Evolutionary conservation across 2,797 vertebrate species (phyloP).

Genomic region (Chelidonichthys spinosus): DNA sequence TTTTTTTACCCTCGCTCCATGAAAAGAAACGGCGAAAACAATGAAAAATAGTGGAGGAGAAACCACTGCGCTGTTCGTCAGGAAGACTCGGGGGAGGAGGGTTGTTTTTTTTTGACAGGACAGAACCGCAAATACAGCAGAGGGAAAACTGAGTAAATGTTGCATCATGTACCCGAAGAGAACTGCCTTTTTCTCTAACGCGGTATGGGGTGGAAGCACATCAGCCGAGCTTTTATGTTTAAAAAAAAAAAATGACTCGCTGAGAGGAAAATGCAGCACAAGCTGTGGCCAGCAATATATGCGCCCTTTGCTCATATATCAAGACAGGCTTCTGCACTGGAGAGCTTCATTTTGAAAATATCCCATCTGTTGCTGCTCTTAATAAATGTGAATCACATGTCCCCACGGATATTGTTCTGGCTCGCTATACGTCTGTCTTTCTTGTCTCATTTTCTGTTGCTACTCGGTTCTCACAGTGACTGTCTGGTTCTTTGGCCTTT

Average conservation of each 20-base stretch:
- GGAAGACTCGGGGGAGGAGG: neutral
- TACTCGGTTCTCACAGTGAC: neutral
- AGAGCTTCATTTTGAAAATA: constrained; percentile 7
- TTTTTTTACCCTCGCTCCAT: constrained; percentile 1
- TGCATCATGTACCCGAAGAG: constrained; percentile 52
- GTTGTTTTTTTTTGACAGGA: constrained; percentile 35
- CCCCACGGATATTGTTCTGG: constrained; percentile 16
- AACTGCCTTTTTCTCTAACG: neutral
- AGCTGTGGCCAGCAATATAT: neutral
- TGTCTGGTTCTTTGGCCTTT: constrained; percentile 18
- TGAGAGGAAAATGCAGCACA: too few species aligned
- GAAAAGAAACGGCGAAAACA: neutral
- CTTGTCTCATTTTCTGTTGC: neutral
- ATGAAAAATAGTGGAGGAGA: neutral
- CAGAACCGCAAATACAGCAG: constrained; percentile 16
- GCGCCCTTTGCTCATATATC: constrained; percentile 20
- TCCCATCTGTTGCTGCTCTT: constrained; percentile 12
- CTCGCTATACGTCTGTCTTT: constrained; percentile 1
- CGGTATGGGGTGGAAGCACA: constrained; percentile 28
- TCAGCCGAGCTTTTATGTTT: constrained; percentile 27
- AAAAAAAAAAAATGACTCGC: neutral
- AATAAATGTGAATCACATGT: constrained; percentile 21
- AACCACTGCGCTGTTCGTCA: constrained; percentile 16
- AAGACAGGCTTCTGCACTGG: neutral
- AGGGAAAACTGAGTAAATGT: constrained; percentile 61